Evolutionary conservation across 2,113 vertebrate species (phyloP), one percentile per base, ranked within the genome.

Genomic region (Cephalopholis sonnerati): DNA sequence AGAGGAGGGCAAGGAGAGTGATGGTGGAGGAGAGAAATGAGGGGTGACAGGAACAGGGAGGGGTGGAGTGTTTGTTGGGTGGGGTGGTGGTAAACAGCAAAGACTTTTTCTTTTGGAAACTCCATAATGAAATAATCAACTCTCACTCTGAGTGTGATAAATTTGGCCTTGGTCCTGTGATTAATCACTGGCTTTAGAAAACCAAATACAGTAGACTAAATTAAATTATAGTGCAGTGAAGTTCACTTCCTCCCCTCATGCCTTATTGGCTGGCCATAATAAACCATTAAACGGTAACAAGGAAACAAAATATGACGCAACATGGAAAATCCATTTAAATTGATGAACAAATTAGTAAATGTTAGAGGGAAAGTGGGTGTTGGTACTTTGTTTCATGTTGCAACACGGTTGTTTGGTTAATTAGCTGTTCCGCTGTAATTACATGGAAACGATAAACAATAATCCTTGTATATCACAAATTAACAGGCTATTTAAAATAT

Each of bases 121-220:
- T 86, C 51, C 59, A 73, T 91, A 79, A 93, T 91, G 54, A 91
- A 93, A 92, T 82, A 93, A 92, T 93, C 90, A 91, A 84, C 81
- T 82, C 88, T 68, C 72, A 57, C 68, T 54, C 32, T 75, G 63
- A 83, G 77, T 79, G 67, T 90, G 88, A 93, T 90, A 82, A 85
- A 92, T 91, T 89, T 85, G 51, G 46, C 25, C 62, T 48, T 46
- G 55, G 69, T 44, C 22, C 55, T 46, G 51, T 76, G 74, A 95
- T 94, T 92, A 91, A 94, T 95, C 88, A 92, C 48, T 36, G 27
- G 74, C 73, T 80, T 74, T 62, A 54, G 25, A 84, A 79, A 89
- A 80, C 62, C 72, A 83, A 80, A 87, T 74, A 71, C 71, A 89
- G 68, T 44, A 2, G 41, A 17, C 16, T 81, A 74, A 89, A 92